Conservation (phyloP, 2,888 invertebrate genomes). For the Limnephilus rhombicus region DNA sequence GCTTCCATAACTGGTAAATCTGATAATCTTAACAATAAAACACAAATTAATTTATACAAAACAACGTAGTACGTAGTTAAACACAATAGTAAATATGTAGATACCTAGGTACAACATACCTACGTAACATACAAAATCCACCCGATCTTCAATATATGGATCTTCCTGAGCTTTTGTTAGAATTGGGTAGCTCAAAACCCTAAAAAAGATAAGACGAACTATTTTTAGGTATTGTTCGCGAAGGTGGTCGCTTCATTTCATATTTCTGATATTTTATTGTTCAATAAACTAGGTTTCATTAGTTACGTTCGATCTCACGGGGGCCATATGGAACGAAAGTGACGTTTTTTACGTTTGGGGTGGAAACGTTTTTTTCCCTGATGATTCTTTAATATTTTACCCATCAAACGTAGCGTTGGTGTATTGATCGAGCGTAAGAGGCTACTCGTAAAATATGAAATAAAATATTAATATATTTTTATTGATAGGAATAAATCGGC, state of each 20-base stretch:
- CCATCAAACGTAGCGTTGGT: background rate
- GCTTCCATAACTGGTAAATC: no score
- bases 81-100: no score
- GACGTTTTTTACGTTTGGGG: background rate
- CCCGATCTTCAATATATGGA: no score
- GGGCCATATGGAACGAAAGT: background rate
- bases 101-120: no score
- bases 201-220: background rate
- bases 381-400: constrained; percentile 31
- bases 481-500: constrained; percentile 45
- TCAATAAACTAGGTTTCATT: constrained; percentile 41
- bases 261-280: constrained; percentile 22
- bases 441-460: constrained; percentile 40
- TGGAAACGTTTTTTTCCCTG: constrained; percentile 22
- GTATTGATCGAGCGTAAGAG: constrained; percentile 7
- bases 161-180: background rate
- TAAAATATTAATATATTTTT: constrained; percentile 48
- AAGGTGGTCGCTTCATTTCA: background rate
- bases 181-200: background rate
- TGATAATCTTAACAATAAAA: no score
- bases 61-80: no score
- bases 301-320: constrained; percentile 26
- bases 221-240: background rate
- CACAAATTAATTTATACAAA: no score
- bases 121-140: no score